Evolutionary conservation across 2,113 vertebrate species (phyloP), one percentile per base, ranked within the genome.

Genomic region (Hipposideros armiger): DNA sequence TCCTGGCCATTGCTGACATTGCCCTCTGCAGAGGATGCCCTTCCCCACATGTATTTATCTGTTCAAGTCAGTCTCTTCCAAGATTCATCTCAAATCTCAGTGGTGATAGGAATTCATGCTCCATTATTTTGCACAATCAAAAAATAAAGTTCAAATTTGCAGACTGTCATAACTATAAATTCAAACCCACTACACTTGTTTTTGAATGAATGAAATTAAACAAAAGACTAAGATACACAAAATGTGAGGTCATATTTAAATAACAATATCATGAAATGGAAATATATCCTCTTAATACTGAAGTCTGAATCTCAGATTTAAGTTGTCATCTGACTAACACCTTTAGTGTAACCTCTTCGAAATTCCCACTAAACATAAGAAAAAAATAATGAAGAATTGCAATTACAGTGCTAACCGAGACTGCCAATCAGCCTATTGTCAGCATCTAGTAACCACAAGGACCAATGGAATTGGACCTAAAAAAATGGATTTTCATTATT

Each of bases 191-290:
- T 82, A 60, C 4, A 69, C 4, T 4, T 76, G 4, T 81, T 76
- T 80, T 82, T 81, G 7, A 87, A 62, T 64, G 40, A 83, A 47
- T 86, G 5, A 69, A 80, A 36, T 36, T 36, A 36, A 62, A 88
- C 2, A n/a, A 70, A 92, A 16, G 20, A 87, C 69, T 89, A 91
- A 93, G 26, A 42, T 50, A 74, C 1, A 66, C 16, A 26, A 91
- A 93, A 77, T 36, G 10, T 89, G 32, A 91, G 42, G 22, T 87
- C 32, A 76, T 67, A 58, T 81, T 87, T 81, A 92, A 84, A 50
- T 81, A 93, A 76, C 7, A 72, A 50, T 13, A 89, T 50, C 30
- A 56, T 58, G 20, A 83, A 93, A 87, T 89, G 11, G 30, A 92
- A 91, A 67, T 45, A 70, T 40, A 85, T 22, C 16, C 10, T 91